phyloP scores from a whole-genome alignment of 2,113 vertebrate species.

The Sinocyclocheilus grahami region DNA sequence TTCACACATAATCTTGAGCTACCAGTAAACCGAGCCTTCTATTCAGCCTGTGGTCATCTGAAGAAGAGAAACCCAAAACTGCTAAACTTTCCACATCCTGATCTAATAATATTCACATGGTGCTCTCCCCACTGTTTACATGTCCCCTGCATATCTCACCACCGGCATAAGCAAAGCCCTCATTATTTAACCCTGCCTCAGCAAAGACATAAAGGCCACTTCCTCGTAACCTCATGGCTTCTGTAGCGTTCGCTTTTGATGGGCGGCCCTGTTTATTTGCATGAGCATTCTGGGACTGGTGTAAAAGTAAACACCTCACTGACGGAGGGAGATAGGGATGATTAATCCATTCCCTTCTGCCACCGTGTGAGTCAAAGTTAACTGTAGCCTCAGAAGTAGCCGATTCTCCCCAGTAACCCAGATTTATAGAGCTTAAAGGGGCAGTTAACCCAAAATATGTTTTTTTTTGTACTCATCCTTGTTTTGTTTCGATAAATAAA shows the following conservation, averaged over 20 bases:
- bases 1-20: conserved; percentile 18
- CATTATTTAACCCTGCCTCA: conserved; percentile 77
- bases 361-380: conserved; percentile 19
- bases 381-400: conserved; percentile 3
- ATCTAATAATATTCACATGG: conserved; percentile 79
- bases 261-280: conserved; percentile 75
- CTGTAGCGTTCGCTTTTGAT: conserved; percentile 73
- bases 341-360: conserved; percentile 43
- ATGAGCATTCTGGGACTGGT: conserved; percentile 71
- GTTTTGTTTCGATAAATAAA: not conserved
- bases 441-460: not conserved
- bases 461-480: not conserved
- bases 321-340: conserved; percentile 36
- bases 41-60: conserved; percentile 69
- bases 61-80: conserved; percentile 60
- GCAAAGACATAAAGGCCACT: conserved; percentile 79
- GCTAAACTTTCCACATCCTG: conserved; percentile 65
- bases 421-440: not conserved
- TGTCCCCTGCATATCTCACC: conserved; percentile 77
- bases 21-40: conserved; percentile 34
- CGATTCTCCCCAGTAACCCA: not conserved
- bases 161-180: conserved; percentile 78
- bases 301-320: conserved; percentile 73
- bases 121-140: conserved; percentile 75
- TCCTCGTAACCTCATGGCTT: conserved; percentile 76